phyloP scores from a whole-genome alignment of 2,113 vertebrate genomes.

The Nestor notabilis region DNA sequence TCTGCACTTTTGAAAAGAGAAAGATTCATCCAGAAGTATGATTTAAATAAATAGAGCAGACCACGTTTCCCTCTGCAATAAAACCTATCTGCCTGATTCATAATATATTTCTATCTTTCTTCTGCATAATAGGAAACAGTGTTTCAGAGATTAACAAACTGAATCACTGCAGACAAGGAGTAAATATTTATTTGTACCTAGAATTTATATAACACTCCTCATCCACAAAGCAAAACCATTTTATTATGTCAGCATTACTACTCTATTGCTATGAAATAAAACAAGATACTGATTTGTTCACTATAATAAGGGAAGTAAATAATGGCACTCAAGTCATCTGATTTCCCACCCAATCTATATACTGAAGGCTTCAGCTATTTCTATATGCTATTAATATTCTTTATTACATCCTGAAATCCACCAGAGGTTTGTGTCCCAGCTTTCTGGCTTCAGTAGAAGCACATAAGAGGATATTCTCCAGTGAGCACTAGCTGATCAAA shows the following conservation, averaged over 20 bases:
- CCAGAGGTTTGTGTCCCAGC: neutral
- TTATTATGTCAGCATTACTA: neutral
- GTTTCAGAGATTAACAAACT: slow-evolving; percentile 11
- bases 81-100: neutral
- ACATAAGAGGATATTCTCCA: neutral
- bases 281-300: neutral
- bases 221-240: neutral
- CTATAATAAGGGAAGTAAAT: neutral
- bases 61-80: neutral
- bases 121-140: neutral
- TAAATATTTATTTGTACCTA: neutral
- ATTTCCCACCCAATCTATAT: neutral
- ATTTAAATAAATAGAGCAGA: neutral
- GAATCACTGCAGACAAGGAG: neutral
- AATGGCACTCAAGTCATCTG: neutral
- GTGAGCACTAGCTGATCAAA: neutral
- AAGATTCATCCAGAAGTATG: neutral
- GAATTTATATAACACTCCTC: neutral
- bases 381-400: neutral
- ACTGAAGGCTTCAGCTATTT: neutral
- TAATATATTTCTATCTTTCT: neutral
- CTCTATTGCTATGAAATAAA: neutral
- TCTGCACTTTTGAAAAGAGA: neutral
- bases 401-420: neutral
- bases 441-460: neutral